Percentiles rank a stretch among this genome's conserved stretches.
Evolutionary conservation across 1,140 invertebrate genomes (phyloP).

Genomic region (Drosophila serrata): DNA sequence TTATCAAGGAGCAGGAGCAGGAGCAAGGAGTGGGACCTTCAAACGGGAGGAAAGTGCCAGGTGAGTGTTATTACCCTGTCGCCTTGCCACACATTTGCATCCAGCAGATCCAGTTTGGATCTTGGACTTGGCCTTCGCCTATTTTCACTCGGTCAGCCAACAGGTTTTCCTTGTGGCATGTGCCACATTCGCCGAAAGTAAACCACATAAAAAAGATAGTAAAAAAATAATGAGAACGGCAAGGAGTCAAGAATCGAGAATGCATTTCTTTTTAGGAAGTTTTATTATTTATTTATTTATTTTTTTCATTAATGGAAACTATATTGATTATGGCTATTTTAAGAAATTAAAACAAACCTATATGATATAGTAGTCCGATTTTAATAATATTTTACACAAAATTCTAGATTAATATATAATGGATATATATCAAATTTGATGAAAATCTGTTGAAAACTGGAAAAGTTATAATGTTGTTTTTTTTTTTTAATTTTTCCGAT

Average conservation of each 20-base stretch:
- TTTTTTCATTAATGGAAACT: no score
- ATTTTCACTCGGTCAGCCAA: constrained; percentile 56
- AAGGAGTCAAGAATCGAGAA: constrained; percentile 17
- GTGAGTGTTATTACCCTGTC: constrained; percentile 2
- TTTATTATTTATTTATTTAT: neutral
- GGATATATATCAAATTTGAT: no score
- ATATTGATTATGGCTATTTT: no score
- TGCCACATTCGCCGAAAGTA: constrained; percentile 73
- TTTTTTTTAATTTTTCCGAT: no score
- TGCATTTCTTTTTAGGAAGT: neutral
- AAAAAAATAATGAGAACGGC: constrained; percentile 23
- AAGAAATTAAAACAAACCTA: no score
- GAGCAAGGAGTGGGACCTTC: neutral
- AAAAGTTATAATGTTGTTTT: no score
- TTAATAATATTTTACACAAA: no score
- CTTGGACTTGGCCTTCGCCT: constrained; percentile 70
- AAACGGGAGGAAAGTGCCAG: neutral
- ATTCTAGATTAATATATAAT: no score
- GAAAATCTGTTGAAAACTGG: no score
- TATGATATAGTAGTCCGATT: no score
- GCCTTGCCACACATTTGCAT: constrained; percentile 13
- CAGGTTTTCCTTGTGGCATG: constrained; percentile 63
- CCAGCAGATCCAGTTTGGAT: constrained; percentile 33
- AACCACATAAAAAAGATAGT: constrained; percentile 40
- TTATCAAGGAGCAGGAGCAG: neutral